Conservation (phyloP, 2,888 invertebrate species). For the Flexamia atlantica region DNA sequence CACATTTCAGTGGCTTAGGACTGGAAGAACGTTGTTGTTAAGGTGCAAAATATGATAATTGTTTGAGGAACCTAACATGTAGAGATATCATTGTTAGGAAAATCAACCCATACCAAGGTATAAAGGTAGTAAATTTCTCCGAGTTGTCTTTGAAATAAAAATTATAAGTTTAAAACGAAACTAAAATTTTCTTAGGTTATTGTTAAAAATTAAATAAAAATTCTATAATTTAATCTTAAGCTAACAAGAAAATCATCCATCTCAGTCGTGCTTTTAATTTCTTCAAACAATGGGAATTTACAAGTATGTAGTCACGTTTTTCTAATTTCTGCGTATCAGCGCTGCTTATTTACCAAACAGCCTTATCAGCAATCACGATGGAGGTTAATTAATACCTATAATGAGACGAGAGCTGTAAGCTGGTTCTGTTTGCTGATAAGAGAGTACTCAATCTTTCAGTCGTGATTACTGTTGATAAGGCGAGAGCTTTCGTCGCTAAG, state of each 20-base stretch:
- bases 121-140: too few relatives aligned
- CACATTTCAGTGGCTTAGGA: too few relatives aligned
- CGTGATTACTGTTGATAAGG: slow-evolving; percentile 26
- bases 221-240: background rate
- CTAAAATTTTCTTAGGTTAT: too few relatives aligned
- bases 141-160: too few relatives aligned
- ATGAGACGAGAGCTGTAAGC: slow-evolving; percentile 36
- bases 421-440: slow-evolving; percentile 33
- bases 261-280: background rate
- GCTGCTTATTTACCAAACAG: background rate
- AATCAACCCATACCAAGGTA: too few relatives aligned
- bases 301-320: slow-evolving; percentile 37
- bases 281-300: slow-evolving; percentile 14
- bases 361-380: slow-evolving; percentile 41
- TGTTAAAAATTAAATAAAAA: background rate
- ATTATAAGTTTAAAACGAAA: too few relatives aligned
- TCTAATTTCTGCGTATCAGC: slow-evolving; percentile 36
- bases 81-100: too few relatives aligned
- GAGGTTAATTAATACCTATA: slow-evolving; percentile 32
- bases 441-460: slow-evolving; percentile 21
- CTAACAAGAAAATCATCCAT: background rate
- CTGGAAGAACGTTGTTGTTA: too few relatives aligned
- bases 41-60: too few relatives aligned
- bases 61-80: too few relatives aligned
- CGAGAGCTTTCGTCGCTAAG: background rate